These are phyloP conservation scores for Spisula subtruncata DNA, from an alignment of 2,888 invertebrate species.

Conservation along the genomic window DNA sequence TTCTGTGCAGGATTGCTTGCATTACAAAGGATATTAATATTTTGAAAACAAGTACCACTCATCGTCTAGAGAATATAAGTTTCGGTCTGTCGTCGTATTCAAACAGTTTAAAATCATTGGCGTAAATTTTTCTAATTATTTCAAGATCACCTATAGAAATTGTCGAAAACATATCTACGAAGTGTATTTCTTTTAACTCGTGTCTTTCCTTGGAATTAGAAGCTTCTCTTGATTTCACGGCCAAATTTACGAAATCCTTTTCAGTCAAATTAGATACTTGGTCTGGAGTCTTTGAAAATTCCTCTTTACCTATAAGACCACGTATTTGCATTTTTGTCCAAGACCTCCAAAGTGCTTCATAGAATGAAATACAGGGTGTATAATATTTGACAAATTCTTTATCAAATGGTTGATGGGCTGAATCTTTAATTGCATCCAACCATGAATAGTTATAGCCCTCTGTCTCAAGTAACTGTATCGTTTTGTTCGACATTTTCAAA, in stretches of 20 bases:
- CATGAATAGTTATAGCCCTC: background rate
- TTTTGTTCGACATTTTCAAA: constrained; percentile 30
- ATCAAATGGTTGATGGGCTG: constrained; percentile 47
- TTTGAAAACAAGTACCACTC: background rate
- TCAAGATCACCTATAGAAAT: constrained; percentile 65
- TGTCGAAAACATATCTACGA: constrained; percentile 68
- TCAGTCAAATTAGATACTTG: constrained; percentile 42
- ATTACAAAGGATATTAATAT: no score
- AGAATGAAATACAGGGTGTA: constrained; percentile 27
- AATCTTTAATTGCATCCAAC: constrained; percentile 45
- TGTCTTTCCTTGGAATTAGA: constrained; percentile 55
- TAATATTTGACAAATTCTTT: constrained; percentile 25
- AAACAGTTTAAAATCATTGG: constrained; percentile 76
- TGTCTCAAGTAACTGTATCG: constrained; percentile 27
- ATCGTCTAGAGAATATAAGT: background rate
- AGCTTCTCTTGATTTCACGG: constrained; percentile 51
- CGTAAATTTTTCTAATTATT: constrained; percentile 65
- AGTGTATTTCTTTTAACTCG: constrained; percentile 68
- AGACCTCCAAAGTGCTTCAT: constrained; percentile 35
- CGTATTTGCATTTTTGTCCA: constrained; percentile 50
- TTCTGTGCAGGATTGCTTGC: no score
- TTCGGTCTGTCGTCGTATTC: constrained; percentile 68
- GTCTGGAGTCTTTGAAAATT: constrained; percentile 1
- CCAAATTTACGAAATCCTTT: constrained; percentile 53
- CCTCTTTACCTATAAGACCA: constrained; percentile 47